Evolutionary conservation across 2,888 invertebrate genomes (phyloP), one percentile per base, ranked within the genome.

Genomic region (Cryptosula pallasiana): DNA sequence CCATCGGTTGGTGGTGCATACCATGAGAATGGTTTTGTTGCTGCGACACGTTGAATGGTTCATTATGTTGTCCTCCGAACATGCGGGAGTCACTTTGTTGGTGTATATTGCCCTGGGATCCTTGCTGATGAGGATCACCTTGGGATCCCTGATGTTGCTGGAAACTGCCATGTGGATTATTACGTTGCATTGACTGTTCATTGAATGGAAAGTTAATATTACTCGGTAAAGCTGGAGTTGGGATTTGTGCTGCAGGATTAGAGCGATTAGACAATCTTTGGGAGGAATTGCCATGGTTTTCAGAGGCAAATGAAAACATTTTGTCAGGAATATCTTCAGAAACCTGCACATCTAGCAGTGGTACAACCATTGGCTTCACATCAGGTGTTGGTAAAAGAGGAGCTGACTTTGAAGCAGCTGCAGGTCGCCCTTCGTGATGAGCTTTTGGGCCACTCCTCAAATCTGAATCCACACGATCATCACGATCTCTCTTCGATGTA

Each of bases 331-430:
- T n/a, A n/a, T n/a, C n/a, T n/a, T n/a, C n/a, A n/a, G n/a, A n/a
- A 20, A 45, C 9, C 20, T 45, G 5, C 9, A 45, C 45, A 45
- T 45, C 45, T 13, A 45, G 45, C 45, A 45, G 45, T 13, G 57
- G 20, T 25, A 23, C 13, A n/a, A 57, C 25, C 5, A 23, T 16
- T 57, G 27, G 29, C 20, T 27, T 27, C 32, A 13, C 63, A 63
- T n/a, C 32, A 13, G 63, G 63, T 32, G 63, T 63, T 25, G 63
- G 63, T 32, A 63, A 63, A 32, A 63, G 63, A 3, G 25, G 25
- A 13, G 34, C 34, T 2, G 63, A 63, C 20, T 20, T 9, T 2
- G 63, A 63, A 25, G 63, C 32, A 9, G 9, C 32, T 32, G 27
- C 32, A 32, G 45, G 45, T 5, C 45, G 45, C 9, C 45, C 45